Conservation (phyloP, 2,888 invertebrate species). For the Acronicta psi region DNA sequence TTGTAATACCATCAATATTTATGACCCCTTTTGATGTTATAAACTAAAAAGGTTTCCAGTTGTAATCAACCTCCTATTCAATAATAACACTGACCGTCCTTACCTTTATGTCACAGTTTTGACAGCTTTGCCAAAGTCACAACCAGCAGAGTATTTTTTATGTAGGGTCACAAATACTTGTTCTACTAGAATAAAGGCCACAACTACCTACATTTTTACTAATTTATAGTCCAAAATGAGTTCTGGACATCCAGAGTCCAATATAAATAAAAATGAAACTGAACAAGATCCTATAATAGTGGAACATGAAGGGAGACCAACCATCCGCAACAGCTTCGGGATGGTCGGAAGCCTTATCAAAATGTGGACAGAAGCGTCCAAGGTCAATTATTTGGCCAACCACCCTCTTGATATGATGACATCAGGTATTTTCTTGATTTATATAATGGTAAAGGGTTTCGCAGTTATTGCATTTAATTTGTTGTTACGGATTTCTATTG, state of each 20-base stretch:
- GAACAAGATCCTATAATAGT: background rate
- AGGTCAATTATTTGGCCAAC: slow-evolving; percentile 68
- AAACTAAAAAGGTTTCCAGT: too few species aligned
- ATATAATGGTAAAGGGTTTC: background rate
- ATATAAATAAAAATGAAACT: background rate
- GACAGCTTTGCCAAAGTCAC: slow-evolving; percentile 10
- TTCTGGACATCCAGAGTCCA: slow-evolving; percentile 7
- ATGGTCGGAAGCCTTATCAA: slow-evolving; percentile 65
- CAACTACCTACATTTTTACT: too few species aligned
- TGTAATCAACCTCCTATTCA: too few species aligned
- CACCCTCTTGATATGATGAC: slow-evolving; percentile 55
- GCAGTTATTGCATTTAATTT: background rate
- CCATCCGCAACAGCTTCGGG: slow-evolving; percentile 20
- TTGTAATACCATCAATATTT: too few species aligned
- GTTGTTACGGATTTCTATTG: too few species aligned
- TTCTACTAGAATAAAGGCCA: too few species aligned
- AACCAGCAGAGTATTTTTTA: too few species aligned
- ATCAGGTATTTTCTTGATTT: slow-evolving; percentile 58
- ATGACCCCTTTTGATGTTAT: too few species aligned
- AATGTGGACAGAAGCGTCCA: slow-evolving; percentile 71
- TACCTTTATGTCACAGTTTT: slow-evolving; percentile 13
- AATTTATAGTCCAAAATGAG: slow-evolving; percentile 23
- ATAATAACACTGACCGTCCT: too few species aligned
- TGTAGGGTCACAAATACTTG: too few species aligned
- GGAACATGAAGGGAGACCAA: slow-evolving; percentile 1